A percentile compares a stretch with the other conserved stretches of the same genome.
Conservation (phyloP, 35 echinoderm and acorn worm genomes). For the Diadema setosum region DNA sequence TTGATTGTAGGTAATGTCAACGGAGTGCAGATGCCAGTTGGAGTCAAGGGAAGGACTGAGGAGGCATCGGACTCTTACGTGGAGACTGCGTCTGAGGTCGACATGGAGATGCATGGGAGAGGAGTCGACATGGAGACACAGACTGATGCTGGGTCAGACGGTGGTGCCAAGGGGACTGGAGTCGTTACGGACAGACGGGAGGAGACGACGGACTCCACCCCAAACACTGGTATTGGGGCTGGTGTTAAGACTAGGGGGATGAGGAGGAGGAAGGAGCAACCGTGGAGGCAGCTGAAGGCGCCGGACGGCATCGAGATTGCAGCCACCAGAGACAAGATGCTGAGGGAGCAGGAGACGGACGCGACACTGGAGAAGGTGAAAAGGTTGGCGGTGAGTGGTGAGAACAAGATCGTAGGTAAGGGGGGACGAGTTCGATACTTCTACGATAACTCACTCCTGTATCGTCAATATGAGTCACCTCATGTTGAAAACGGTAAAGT, state of each 20-base stretch:
- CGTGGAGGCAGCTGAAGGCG: background rate
- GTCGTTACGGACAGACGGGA: background rate
- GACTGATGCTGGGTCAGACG: background rate
- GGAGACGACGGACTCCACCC: background rate
- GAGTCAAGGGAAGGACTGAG: background rate
- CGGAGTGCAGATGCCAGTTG: background rate
- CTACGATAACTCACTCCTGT: background rate
- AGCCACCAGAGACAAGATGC: background rate
- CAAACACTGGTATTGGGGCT: background rate
- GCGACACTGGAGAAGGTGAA: background rate
- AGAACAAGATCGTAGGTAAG: background rate
- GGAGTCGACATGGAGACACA: background rate
- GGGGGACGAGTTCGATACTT: background rate
- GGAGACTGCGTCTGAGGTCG: background rate
- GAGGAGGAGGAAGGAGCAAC: background rate
- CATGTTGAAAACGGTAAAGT: conserved; percentile 12
- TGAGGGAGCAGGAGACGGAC: background rate
- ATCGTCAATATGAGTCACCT: conserved; percentile 37
- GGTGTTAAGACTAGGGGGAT: background rate
- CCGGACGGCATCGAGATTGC: background rate
- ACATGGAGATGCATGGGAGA: background rate
- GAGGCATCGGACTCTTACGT: background rate
- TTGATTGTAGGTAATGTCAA: conserved; percentile 57
- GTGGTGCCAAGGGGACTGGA: background rate
- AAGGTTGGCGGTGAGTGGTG: background rate